Evolutionary conservation across 2,113 vertebrate genomes (phyloP), one percentile per base, ranked within the genome.

Genomic region (Nanorana parkeri): DNA sequence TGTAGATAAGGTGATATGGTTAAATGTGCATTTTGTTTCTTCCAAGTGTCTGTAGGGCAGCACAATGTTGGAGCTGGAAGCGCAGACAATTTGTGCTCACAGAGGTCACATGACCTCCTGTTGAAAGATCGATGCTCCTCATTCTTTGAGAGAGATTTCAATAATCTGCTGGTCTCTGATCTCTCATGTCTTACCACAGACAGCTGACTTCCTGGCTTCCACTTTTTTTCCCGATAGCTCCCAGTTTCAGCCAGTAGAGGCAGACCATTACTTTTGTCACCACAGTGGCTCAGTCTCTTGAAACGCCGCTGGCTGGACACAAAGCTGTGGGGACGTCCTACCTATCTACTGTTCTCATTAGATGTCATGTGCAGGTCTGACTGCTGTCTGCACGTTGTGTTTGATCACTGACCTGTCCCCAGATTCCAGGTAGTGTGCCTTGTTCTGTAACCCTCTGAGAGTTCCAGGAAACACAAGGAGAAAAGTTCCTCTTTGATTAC

Each of bases 391-490:
- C 88, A 85, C 90, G 89, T 73, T 88, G 86, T 92, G 91, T 95
- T 97, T 97, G 96, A 98, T 97, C 96, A 95, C 83, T 96, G 95
- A 95, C 92, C 95, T 95, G 93, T 95, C 91, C 86, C 90, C 91
- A 86, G 85, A 83, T 86, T 87, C 89, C 90, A 91, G 87, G 90
- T 92, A 92, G 89, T 88, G 83, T 88, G 89, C 86, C 87, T 86
- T 86, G 88, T 90, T 89, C 91, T 88, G 90, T 91, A 91, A 92
- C 85, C 90, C 90, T 91, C 91, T 86, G 85, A 92, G 88, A 86
- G 68, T 87, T 90, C 85, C 69, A 74, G 80, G 61, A 81, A 74
- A 23, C 7, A 32, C 26, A 87, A 88, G 86, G 36, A 68, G 60
- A 85, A 77, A 84, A 85, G 68, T 82, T 17, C 13, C 0, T 85